A percentile compares a stretch with the other conserved stretches of the same genome.
phyloP scores from a whole-genome alignment of 2,888 invertebrate genomes.

The Rhagonycha fulva region DNA sequence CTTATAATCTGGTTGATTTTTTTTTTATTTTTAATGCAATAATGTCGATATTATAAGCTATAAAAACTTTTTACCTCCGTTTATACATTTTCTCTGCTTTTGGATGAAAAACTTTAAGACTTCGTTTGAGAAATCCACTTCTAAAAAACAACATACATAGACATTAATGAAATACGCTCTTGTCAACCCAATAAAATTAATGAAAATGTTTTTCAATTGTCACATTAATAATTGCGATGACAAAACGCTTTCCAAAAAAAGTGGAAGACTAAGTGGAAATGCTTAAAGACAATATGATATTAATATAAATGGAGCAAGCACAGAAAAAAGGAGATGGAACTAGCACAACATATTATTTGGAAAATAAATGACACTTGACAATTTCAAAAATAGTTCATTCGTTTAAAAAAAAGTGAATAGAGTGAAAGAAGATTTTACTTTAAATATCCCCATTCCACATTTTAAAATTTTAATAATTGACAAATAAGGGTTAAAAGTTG shows the following conservation, averaged over 20 bases:
- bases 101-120: background rate
- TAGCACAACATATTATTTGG: background rate
- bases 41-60: conserved; percentile 26
- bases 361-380: background rate
- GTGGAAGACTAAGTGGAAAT: conserved; percentile 1
- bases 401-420: no score
- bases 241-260: background rate
- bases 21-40: conserved; percentile 41
- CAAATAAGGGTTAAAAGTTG: no score
- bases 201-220: background rate
- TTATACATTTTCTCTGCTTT: background rate
- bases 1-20: conserved; percentile 42
- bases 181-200: background rate
- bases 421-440: no score
- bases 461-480: no score
- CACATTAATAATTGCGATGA: background rate
- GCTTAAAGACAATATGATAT: background rate
- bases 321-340: background rate
- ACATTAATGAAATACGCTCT: background rate
- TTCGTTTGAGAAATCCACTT: background rate
- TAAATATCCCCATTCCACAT: no score
- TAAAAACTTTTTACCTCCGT: conserved; percentile 6
- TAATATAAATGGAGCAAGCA: background rate
- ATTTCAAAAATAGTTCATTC: no score
- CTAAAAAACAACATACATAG: background rate